phyloP scores from a whole-genome alignment of 2,113 vertebrate species.

The Myiopsitta monachus region DNA sequence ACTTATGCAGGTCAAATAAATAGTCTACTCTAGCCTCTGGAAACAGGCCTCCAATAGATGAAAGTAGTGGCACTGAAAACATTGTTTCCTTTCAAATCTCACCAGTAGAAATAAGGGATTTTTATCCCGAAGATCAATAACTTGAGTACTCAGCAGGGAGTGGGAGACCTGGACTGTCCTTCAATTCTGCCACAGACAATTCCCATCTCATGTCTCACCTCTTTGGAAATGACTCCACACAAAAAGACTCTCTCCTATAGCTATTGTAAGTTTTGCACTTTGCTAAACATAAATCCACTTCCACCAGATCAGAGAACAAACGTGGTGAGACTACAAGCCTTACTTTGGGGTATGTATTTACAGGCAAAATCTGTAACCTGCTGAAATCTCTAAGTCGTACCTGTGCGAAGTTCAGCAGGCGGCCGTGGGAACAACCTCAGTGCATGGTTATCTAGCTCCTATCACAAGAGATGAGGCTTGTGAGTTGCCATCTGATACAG shows the following conservation, averaged over 20 bases:
- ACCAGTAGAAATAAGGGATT: background rate
- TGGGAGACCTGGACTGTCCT: background rate
- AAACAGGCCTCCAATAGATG: background rate
- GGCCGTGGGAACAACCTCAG: background rate
- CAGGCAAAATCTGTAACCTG: background rate
- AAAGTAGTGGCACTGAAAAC: background rate
- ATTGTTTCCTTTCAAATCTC: background rate
- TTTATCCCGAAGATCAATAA: background rate
- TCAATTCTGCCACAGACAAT: background rate
- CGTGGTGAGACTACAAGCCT: background rate
- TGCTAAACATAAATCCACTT: background rate
- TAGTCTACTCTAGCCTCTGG: background rate
- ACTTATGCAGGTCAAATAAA: background rate
- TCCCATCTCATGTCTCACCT: background rate
- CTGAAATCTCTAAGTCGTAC: fast-evolving
- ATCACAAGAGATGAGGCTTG: background rate
- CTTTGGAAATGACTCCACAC: background rate
- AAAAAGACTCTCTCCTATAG: background rate
- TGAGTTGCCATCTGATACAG: background rate
- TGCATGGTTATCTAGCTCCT: background rate
- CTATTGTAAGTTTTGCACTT: background rate
- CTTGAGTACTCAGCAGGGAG: background rate
- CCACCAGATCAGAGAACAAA: background rate
- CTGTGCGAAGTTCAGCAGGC: background rate
- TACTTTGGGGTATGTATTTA: background rate